Evolutionary conservation across 2,113 vertebrate species (phyloP), one percentile per base, ranked within the genome.

Genomic region (Syngnathoides biaculeatus): DNA sequence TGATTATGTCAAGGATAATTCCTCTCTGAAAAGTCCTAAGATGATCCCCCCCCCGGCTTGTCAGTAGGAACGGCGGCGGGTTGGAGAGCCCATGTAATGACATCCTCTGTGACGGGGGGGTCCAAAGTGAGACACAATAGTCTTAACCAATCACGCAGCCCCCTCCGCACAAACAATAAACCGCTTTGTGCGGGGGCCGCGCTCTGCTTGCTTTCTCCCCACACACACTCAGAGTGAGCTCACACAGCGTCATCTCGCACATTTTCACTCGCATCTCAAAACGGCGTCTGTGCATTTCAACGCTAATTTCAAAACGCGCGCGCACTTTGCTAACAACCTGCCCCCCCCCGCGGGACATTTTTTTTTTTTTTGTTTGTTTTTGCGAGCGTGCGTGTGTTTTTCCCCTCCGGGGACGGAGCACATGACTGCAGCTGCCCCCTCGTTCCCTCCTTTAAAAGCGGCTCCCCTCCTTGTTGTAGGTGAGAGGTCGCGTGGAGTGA

Each of bases 401-500:
- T 35, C 6, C 67, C 79, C 73, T 70, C 64, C 74, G 76, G 73
- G 64, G 73, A n/a, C 71, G 14, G 67, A 84, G 78, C 86, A 88
- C 86, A 89, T 89, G 88, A 87, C 84, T 89, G 72, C 81, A 82
- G 82, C 79, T 80, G 74, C 85, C 81, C 72, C 85, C 74, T 80
- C 48, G 14, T 70, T 84, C 81, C 71, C 70, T 83, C 70, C 47
- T 80, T 79, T 74, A 68, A 80, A 35, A 82, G 67, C 82, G 62
- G 82, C 80, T 79, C 80, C 87, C 84, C 80, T 79, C 83, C 84
- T 79, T 79, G 80, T 85, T 90, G 84, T 90, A 87, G 92, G 91
- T 93, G 89, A 92, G 87, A 92, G 92, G 91, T 93, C 90, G 90
- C 77, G 77, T 78, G 75, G 86, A 91, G 89, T 87, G 89, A 87